These are phyloP conservation scores for Trematocara nigrifrons DNA, from an alignment of 2,113 vertebrate species.

Conservation along the genomic window DNA sequence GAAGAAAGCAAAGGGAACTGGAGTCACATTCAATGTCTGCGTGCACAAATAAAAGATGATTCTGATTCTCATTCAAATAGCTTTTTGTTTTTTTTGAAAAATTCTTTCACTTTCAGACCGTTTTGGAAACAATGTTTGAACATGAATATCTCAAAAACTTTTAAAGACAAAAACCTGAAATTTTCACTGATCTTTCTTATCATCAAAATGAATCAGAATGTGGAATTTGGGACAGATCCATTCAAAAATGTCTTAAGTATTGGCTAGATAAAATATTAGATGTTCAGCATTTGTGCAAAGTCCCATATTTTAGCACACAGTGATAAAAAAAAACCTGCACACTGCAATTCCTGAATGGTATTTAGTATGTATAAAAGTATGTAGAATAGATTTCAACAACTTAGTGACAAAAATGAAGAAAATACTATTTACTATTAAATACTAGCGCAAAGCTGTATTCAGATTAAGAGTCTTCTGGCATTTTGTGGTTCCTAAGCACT, in stretches of 20 bases:
- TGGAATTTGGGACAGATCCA: not conserved
- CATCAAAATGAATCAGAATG: not conserved
- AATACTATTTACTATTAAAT: not conserved
- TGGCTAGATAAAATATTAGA: not conserved
- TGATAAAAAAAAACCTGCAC: not conserved
- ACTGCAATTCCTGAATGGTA: not conserved
- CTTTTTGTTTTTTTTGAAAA: rapidly evolving
- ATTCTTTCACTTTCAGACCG: not conserved
- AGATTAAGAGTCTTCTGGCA: not conserved
- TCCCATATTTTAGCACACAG: not conserved
- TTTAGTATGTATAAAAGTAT: not conserved
- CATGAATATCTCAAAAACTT: not conserved
- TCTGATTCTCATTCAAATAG: not conserved
- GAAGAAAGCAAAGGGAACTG: not conserved
- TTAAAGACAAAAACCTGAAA: not conserved
- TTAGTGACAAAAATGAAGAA: not conserved
- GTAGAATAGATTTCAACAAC: not conserved
- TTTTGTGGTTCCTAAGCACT: not conserved
- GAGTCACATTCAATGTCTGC: not conserved
- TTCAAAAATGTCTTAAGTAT: not conserved
- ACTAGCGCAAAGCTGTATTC: not conserved
- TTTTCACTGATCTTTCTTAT: not conserved
- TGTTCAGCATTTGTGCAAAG: not conserved
- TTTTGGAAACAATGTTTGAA: not conserved
- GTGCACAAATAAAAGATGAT: not conserved